Conservation (phyloP, 35 echinoderm and acorn worm species). For the Lytechinus pictus region DNA sequence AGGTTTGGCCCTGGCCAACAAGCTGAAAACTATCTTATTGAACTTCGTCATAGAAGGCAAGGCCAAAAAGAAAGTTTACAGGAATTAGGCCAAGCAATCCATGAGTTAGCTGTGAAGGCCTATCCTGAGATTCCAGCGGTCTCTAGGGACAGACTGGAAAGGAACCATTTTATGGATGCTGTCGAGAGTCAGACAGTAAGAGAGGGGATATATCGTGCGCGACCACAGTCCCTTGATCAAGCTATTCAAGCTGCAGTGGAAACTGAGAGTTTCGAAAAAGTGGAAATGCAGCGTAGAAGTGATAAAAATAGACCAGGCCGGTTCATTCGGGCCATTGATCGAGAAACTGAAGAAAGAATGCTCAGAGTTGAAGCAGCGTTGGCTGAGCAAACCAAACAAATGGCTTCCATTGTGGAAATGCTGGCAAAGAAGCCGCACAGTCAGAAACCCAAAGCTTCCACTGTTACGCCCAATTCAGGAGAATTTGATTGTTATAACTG, state of each 20-base stretch:
- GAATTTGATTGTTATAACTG: too few relatives aligned
- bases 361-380: too few relatives aligned
- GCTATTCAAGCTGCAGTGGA: conserved; percentile 45
- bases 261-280: not conserved
- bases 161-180: not conserved
- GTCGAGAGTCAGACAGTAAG: conserved; percentile 15
- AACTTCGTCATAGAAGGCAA: not conserved
- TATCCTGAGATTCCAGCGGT: conserved; percentile 5
- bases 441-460: too few relatives aligned
- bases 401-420: too few relatives aligned
- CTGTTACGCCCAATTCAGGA: too few relatives aligned
- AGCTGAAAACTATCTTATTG: conserved; percentile 53
- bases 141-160: not conserved
- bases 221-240: conserved; percentile 43
- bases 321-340: too few relatives aligned
- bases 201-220: conserved; percentile 41
- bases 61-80: conserved; percentile 22
- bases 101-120: conserved; percentile 21
- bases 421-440: too few relatives aligned
- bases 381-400: too few relatives aligned
- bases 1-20: conserved; percentile 45
- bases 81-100: conserved; percentile 47
- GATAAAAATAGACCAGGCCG: too few relatives aligned
- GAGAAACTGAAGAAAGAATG: too few relatives aligned
- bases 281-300: conserved; percentile 43